Percentiles rank a stretch among this genome's conserved stretches.
Evolutionary conservation across 2,888 invertebrate genomes (phyloP).

Genomic region (Pediacus dermestoides): DNA sequence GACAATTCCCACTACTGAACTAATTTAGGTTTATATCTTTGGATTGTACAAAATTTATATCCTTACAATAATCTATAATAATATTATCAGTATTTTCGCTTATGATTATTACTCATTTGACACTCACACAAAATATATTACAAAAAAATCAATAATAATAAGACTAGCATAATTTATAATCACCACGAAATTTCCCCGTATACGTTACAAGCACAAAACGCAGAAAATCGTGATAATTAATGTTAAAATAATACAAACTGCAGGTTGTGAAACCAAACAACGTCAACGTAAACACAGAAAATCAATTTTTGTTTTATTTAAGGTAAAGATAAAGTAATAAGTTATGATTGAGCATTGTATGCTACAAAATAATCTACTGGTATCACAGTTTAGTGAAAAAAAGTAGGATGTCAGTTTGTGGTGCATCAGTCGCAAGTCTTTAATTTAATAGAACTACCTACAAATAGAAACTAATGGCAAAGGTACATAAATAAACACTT

Average conservation of each 20-base stretch:
- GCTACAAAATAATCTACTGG: slow-evolving; percentile 44
- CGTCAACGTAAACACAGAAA: no score
- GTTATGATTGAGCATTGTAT: slow-evolving; percentile 45
- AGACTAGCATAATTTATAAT: slow-evolving; percentile 41
- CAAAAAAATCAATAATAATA: slow-evolving; percentile 24
- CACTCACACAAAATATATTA: slow-evolving; percentile 40
- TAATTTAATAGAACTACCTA: no score
- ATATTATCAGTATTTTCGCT: slow-evolving; percentile 16
- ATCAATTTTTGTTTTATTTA: no score
- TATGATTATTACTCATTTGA: slow-evolving; percentile 29
- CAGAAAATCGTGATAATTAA: slow-evolving; percentile 18
- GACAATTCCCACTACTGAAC: slow-evolving; percentile 22
- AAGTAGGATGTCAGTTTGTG: slow-evolving; percentile 25
- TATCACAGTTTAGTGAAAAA: slow-evolving; percentile 51
- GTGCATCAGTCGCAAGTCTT: slow-evolving; percentile 17
- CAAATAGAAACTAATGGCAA: no score
- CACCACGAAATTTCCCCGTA: no score
- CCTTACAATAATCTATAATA: slow-evolving; percentile 29
- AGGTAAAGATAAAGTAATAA: no score
- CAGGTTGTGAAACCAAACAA: slow-evolving; percentile 12
- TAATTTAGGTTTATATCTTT: slow-evolving; percentile 43
- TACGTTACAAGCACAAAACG: slow-evolving; percentile 2
- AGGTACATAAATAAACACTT: no score
- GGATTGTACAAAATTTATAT: slow-evolving; percentile 50
- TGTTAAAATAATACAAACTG: slow-evolving; percentile 14